Base-by-base conservation (phyloP, 2,888 invertebrate genomes). In the Drosophila falleni region DNA sequence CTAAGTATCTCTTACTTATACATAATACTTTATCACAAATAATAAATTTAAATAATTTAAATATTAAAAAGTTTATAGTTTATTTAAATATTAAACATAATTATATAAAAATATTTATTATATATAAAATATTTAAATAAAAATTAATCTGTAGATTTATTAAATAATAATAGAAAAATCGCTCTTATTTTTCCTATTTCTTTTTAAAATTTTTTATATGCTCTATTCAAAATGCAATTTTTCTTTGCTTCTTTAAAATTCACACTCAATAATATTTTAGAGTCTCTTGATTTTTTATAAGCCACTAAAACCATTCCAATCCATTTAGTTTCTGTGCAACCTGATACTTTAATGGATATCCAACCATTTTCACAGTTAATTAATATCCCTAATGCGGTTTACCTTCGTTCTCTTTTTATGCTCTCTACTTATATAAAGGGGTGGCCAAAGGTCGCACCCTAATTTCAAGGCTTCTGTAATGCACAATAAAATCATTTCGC, bases 261-360 rank as follows among this genome's bases (percentile, higher is more conserved):
- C 19, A 42, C 5, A 19, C 11, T 13, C 13, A 15, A 31, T 31
- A 16, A 31, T 49, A 31, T 13, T 15, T 31, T 10, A 10, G 0
- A 49, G 13, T 37, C 19, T 23, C 37, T 16, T 0, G 71, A 11
- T 41, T 19, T 26, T 50, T 23, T 54, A 35, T 80, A 63, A 80
- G 73, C 73, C 73, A 72, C 59, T 76, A 69, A 78, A 87, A 77
- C 70, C 66, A 63, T 80, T 49, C 42, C 63, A 71, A 67, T 46
- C 78, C 77, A 77, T 81, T 78, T 49, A 29, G 56, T 53, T 23
- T 42, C 66, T 63, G 11, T 81, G 90, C 87, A 91, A 91, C 78
- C 68, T 47, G 82, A 91, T 91, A 91, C 80, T 90, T 90, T 91
- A 91, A 91, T 91, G 91, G 91, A 81, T 82, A 74, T 80, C 72